Percentiles rank a stretch among this genome's conserved stretches.
Evolutionary conservation across 2,113 vertebrate species (phyloP).

Genomic region (Puffinus mauretanicus): DNA sequence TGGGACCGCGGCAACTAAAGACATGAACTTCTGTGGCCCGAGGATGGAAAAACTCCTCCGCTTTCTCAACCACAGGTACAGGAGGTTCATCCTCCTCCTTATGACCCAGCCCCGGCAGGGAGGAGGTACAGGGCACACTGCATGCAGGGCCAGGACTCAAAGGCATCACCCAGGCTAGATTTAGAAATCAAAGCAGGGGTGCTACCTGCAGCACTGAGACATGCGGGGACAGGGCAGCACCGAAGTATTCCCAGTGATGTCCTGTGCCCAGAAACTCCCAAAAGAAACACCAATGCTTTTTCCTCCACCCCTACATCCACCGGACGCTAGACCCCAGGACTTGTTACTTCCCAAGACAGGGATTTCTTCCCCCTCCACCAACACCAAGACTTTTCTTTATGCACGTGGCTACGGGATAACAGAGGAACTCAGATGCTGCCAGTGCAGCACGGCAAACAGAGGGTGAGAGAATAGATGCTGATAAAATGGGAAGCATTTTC

Average conservation of each 20-base stretch:
- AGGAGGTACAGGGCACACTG: neutral
- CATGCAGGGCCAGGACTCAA: neutral
- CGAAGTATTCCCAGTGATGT: neutral
- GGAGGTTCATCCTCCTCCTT: neutral
- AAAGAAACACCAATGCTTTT: neutral
- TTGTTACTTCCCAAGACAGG: neutral
- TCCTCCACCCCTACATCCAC: too few species aligned
- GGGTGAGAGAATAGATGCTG: neutral
- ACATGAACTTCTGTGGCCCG: neutral
- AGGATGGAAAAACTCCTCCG: neutral
- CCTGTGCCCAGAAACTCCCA: neutral
- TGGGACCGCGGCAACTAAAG: neutral
- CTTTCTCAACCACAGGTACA: neutral
- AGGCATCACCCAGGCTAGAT: neutral
- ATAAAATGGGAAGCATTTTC: neutral
- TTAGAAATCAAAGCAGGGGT: neutral
- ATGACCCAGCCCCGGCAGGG: rapidly evolving
- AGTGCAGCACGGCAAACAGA: rapidly evolving
- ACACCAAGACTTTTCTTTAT: neutral
- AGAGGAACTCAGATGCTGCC: neutral
- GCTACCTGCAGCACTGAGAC: neutral
- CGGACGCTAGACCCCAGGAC: neutral
- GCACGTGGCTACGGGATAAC: rapidly evolving
- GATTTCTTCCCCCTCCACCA: neutral
- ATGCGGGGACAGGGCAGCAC: neutral